Conservation (phyloP, 2,888 invertebrate species). For the Drosophila neotestacea region DNA sequence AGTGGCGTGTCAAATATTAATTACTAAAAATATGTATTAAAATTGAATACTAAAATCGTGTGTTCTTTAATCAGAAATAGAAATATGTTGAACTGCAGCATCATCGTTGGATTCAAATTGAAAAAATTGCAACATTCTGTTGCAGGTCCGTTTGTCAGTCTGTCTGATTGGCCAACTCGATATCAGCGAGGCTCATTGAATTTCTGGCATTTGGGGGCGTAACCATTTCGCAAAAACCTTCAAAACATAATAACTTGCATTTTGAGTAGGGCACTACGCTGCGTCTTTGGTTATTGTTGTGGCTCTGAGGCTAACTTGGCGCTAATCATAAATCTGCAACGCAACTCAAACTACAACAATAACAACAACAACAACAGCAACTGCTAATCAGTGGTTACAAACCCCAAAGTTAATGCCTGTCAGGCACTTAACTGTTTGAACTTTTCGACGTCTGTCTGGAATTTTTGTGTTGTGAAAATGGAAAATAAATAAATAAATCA, state of each 20-base stretch:
- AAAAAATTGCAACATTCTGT: slow-evolving; percentile 48
- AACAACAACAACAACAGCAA: slow-evolving; percentile 18
- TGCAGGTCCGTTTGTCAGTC: slow-evolving; percentile 19
- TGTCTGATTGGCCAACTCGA: slow-evolving; percentile 62
- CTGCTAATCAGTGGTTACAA: slow-evolving; percentile 72
- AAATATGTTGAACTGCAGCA: slow-evolving; percentile 20
- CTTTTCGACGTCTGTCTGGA: slow-evolving; percentile 74
- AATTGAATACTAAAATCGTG: slow-evolving; percentile 1
- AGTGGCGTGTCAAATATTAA: slow-evolving; percentile 61
- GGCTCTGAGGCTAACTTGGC: slow-evolving; percentile 57
- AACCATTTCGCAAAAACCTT: slow-evolving; percentile 72
- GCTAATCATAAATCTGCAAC: slow-evolving; percentile 79
- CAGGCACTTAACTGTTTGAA: slow-evolving; percentile 78
- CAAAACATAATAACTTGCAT: slow-evolving; percentile 77
- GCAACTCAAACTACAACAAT: slow-evolving; percentile 50
- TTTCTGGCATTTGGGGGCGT: slow-evolving; percentile 79
- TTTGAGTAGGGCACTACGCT: slow-evolving; percentile 74
- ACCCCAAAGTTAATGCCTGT: slow-evolving; percentile 74
- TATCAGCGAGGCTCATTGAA: slow-evolving; percentile 69
- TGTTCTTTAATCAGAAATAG: background rate
- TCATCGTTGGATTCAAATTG: slow-evolving; percentile 24
- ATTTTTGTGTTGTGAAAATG: slow-evolving; percentile 70
- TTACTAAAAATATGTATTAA: slow-evolving; percentile 35
- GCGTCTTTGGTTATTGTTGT: slow-evolving; percentile 51
- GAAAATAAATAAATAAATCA: slow-evolving; percentile 75